Percentiles rank a stretch among this genome's conserved stretches.
phyloP scores from a whole-genome alignment of 2,113 vertebrate species.

The Clinocottus analis region DNA sequence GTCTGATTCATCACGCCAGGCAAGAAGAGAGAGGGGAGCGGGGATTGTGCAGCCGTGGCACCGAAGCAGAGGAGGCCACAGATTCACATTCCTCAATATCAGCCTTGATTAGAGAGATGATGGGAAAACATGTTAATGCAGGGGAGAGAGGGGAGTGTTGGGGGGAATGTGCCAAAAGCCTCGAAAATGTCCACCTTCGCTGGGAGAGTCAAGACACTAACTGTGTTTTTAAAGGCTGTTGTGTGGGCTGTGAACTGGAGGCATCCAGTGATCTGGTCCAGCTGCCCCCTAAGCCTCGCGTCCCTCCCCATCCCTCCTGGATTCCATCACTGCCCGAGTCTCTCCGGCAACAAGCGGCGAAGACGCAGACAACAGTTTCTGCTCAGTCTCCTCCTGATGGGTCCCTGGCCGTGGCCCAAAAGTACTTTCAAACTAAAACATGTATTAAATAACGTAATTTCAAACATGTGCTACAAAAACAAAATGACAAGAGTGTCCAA shows the following conservation, averaged over 20 bases:
- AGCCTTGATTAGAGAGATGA: constrained; percentile 57
- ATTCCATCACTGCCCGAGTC: constrained; percentile 79
- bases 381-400: constrained; percentile 79
- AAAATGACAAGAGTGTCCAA: constrained; percentile 57
- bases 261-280: constrained; percentile 66
- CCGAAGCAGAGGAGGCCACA: constrained; percentile 50
- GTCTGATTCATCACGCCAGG: constrained; percentile 69
- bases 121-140: constrained; percentile 56
- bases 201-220: constrained; percentile 29
- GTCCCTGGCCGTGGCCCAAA: constrained; percentile 78
- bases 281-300: constrained; percentile 48
- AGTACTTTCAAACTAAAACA: constrained; percentile 69
- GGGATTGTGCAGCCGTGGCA: constrained; percentile 62
- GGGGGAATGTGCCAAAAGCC: constrained; percentile 33
- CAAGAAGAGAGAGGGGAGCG: constrained; percentile 51
- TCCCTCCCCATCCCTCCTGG: constrained; percentile 74
- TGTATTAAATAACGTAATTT: constrained; percentile 72
- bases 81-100: constrained; percentile 73
- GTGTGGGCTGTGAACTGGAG: constrained; percentile 58
- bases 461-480: constrained; percentile 70
- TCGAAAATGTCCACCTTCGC: constrained; percentile 43
- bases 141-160: constrained; percentile 14
- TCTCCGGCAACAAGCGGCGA: constrained; percentile 75
- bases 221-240: constrained; percentile 51
- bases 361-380: constrained; percentile 79